Base-by-base conservation (phyloP, 2,113 vertebrate genomes). In the Butorides virescens region DNA sequence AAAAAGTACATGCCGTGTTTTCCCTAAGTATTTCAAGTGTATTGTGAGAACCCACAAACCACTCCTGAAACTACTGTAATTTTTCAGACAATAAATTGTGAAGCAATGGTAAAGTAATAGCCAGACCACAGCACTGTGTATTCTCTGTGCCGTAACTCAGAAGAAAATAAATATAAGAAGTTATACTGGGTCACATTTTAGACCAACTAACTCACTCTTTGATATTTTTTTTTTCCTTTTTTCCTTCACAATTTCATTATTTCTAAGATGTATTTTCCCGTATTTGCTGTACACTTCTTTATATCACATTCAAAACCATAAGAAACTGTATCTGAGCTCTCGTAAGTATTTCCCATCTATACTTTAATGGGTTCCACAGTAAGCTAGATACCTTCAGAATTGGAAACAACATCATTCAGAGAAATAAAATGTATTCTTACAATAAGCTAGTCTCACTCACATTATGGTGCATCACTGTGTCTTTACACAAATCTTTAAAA, bases 1-100 rank as follows among this genome's bases (percentile, higher is more conserved):
- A 93, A 97, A 97, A 80, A n/a, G 44, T 66, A 75, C 74, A 92
- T 84, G 71, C 70, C 90, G 96, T 88, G 92, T 93, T 94, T 95
- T 89, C 65, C 86, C 86, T 85, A 95, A 95, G 58, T 68, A 93
- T 89, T 96, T 92, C 65, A 92, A 96, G 59, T 59, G 42, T 72
- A 87, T 58, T 96, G 80, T 88, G 84, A 91, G 88, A 97, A 94
- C 53, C 92, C 95, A 97, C 92, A 97, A 96, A 96, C 86, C 66
- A 68, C 75, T 97, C 73, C 88, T 95, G 91, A 96, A 97, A 88
- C 62, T 92, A 81, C 86, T 90, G 25, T 79, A 70, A 97, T 94
- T 95, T 96, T 97, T 96, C 70, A 96, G 94, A 95, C 91, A 97
- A 91, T 95, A 97, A 97, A 97, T 93, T 86, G 55, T 95, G 79